These are phyloP conservation scores for Leiothrix lutea DNA, from an alignment of 2,113 vertebrate species.

Conservation along the genomic window DNA sequence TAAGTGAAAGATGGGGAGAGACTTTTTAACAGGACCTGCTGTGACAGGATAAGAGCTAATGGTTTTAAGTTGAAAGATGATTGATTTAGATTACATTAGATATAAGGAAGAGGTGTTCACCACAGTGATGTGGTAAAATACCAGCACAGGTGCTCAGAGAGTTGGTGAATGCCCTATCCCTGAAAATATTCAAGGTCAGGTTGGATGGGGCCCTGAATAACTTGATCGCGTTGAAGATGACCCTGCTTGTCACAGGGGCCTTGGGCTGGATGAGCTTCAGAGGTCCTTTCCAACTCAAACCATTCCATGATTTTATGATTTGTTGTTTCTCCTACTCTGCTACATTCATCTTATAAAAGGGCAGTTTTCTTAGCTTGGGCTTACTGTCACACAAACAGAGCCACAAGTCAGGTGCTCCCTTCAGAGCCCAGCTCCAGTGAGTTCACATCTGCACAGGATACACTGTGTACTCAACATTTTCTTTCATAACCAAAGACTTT, in stretches of 20 bases:
- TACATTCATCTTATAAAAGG: background rate
- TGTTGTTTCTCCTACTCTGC: background rate
- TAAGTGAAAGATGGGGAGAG: background rate
- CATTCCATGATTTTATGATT: background rate
- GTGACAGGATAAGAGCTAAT: too few relatives aligned
- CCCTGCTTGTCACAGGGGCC: background rate
- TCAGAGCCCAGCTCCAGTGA: background rate
- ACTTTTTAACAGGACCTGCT: background rate
- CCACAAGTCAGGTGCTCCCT: background rate
- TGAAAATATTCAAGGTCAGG: background rate
- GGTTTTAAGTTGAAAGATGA: background rate
- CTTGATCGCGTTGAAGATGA: background rate
- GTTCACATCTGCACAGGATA: background rate
- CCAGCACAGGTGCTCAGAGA: too few relatives aligned
- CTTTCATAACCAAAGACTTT: background rate
- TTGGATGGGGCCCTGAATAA: background rate
- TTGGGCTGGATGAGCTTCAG: background rate
- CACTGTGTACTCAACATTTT: background rate
- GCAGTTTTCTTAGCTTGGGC: background rate
- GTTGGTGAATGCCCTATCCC: background rate
- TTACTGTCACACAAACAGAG: background rate
- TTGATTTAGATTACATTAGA: background rate
- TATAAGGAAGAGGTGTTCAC: background rate
- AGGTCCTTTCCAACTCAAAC: background rate
- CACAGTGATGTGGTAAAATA: background rate